Evolutionary conservation across 1,140 invertebrate species (phyloP).

Genomic region (Leguminivora glycinivorella): DNA sequence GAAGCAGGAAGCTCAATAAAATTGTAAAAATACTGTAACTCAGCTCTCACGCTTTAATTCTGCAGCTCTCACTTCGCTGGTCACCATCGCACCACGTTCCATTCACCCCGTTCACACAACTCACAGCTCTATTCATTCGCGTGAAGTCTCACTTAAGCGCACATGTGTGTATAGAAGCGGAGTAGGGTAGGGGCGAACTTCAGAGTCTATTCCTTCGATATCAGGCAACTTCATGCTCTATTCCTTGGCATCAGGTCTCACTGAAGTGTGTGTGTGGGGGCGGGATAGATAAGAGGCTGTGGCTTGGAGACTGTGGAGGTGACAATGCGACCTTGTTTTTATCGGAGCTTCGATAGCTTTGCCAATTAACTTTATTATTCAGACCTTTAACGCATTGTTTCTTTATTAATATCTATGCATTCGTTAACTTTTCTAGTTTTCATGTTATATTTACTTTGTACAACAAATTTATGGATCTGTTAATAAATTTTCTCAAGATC

Average conservation of each 20-base stretch:
- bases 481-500: no score
- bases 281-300: conserved; percentile 24
- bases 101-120: neutral
- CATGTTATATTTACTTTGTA: no score
- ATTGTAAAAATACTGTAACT: conserved; percentile 1
- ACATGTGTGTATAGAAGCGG: neutral
- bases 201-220: no score
- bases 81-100: neutral
- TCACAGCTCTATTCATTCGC: neutral
- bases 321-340: conserved; percentile 22
- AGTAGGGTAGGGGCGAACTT: conserved; percentile 9
- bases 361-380: conserved; percentile 16
- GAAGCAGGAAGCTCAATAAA: neutral
- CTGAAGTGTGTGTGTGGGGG: neutral
- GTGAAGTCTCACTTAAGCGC: neutral
- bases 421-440: no score
- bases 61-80: conserved; percentile 8
- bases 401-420: neutral
- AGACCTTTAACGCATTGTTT: neutral
- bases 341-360: neutral
- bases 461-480: no score
- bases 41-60: conserved; percentile 17
- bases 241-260: neutral
- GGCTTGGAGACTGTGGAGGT: conserved; percentile 9
- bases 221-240: neutral